A percentile compares a stretch with the other conserved stretches of the same genome.
Evolutionary conservation across 2,113 vertebrate genomes (phyloP).

Genomic region (Cisticola juncidis): DNA sequence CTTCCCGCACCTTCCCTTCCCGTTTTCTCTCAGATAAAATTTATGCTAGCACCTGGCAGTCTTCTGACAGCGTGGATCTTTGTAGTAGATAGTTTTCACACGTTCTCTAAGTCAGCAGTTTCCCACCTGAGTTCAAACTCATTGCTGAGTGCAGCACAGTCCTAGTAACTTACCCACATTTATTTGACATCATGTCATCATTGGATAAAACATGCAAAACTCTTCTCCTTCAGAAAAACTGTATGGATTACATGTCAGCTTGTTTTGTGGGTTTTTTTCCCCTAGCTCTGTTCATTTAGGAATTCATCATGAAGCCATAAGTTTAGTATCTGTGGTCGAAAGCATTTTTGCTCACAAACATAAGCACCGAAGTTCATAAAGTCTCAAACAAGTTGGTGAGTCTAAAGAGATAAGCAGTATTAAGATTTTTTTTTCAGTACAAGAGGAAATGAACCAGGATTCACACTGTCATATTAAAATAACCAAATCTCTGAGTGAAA

Average conservation of each 20-base stretch:
- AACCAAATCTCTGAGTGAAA: conserved; percentile 15
- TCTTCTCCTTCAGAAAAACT: not conserved
- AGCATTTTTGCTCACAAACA: not conserved
- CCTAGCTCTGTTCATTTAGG: not conserved
- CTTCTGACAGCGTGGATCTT: not conserved
- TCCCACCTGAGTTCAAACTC: not conserved
- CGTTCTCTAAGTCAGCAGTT: not conserved
- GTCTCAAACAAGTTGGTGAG: not conserved
- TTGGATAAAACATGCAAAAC: not conserved
- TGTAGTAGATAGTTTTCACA: not conserved
- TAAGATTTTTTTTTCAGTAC: not conserved
- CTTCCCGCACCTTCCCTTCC: too few species aligned
- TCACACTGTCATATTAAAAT: conserved; percentile 1
- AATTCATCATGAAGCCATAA: not conserved
- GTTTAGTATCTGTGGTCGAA: not conserved
- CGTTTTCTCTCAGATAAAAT: not conserved
- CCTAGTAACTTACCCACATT: not conserved
- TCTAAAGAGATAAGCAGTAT: not conserved
- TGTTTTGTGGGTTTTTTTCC: not conserved
- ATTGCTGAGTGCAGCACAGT: not conserved
- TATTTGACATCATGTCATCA: not conserved
- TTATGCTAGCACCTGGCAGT: not conserved
- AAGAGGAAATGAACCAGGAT: not conserved
- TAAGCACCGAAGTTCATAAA: not conserved
- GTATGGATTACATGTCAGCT: not conserved